Evolutionary conservation across 2,888 invertebrate genomes (phyloP), one percentile per base, ranked within the genome.

Genomic region (Criorhina ranunculi): DNA sequence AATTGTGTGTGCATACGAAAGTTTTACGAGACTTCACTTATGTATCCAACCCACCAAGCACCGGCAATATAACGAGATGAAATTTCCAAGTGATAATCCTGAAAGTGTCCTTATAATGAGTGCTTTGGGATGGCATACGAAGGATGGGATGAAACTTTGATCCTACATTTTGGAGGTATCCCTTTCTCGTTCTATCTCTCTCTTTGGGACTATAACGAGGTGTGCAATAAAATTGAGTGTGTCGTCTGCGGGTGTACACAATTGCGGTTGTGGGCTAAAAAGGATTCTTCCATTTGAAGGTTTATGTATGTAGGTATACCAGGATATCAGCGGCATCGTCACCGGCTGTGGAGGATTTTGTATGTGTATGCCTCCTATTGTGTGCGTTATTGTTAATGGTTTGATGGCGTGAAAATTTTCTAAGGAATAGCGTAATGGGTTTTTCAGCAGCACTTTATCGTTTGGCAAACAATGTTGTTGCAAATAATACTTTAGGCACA

Each of bases 201-300:
- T 24, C n/a, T 24, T 24, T 4, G 70, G 35, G 62, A 59, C 59
- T 53, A 60, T 53, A 64, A 64, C 70, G 53, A 72, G 67, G 69
- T 72, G 72, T 72, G 72, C 31, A 46, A 77, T 82, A 64, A 64
- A 82, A 82, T 66, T 77, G 53, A 82, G 70, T 77, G 70, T 76
- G 77, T 82, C 59, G 53, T 76, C 82, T 70, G 77, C 53, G 82
- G 76, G 59, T 59, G 53, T 66, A 82, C 82, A 82, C 60, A 72
- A 72, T 82, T 59, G 77, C 51, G 60, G 70, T 51, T 76, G 77
- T 5, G 75, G 62, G 62, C 57, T 31, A 15, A 51, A 78, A 62
- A 35, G 46, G 69, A 69, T 69, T 81, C 42, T 24, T 55, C 40
- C 40, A 40, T 51, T 75, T 57, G 17, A 67, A 11, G 51, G 29